These are phyloP conservation scores for Epinephelus lanceolatus DNA, from an alignment of 2,113 vertebrate genomes.

Conservation along the genomic window DNA sequence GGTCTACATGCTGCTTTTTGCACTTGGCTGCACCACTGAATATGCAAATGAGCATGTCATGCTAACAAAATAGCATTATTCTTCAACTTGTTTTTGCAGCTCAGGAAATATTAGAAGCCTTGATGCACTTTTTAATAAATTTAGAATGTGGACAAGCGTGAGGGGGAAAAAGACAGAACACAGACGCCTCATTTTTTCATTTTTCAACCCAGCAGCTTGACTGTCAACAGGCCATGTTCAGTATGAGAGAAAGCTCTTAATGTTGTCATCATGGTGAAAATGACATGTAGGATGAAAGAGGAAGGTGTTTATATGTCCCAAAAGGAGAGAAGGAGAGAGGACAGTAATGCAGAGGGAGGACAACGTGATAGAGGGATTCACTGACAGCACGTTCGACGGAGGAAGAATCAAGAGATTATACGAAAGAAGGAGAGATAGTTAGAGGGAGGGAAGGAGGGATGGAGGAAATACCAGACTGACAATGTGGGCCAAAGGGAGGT, in stretches of 20 bases:
- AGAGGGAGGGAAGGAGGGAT: constrained; percentile 55
- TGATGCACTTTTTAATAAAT: neutral
- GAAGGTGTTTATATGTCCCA: neutral
- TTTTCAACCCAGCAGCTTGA: constrained; percentile 6
- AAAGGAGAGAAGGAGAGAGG: constrained; percentile 1
- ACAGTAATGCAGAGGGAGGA: constrained; percentile 2
- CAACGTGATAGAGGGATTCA: constrained; percentile 18
- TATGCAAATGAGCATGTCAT: constrained; percentile 33
- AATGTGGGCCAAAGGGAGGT: constrained; percentile 83
- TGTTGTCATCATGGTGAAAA: neutral
- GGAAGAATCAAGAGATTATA: constrained; percentile 48
- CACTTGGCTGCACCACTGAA: constrained; percentile 45
- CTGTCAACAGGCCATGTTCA: neutral
- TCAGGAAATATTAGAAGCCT: neutral
- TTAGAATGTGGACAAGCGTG: neutral
- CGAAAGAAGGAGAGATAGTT: constrained; percentile 43
- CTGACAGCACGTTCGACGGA: constrained; percentile 16
- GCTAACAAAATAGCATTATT: neutral
- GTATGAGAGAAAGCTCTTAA: neutral
- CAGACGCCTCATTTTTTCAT: neutral
- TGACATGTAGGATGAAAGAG: neutral
- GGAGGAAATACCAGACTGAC: constrained; percentile 87
- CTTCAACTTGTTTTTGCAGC: neutral
- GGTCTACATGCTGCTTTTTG: constrained; percentile 12
- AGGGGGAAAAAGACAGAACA: neutral